Base-by-base conservation (phyloP, 2,888 invertebrate species). In the Papilio protenor region DNA sequence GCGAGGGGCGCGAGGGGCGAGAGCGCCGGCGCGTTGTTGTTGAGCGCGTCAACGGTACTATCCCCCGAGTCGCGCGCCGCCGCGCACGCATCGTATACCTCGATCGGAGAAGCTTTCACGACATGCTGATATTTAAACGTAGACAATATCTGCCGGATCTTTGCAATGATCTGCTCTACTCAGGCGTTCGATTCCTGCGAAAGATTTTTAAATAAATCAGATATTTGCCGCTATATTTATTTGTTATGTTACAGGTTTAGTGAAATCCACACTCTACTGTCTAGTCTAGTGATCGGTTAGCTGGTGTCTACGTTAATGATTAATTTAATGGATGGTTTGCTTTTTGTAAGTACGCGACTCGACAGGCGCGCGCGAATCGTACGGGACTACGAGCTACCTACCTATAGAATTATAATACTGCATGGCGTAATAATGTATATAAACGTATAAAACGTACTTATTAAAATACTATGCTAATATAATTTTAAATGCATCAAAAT, bases 141-240 rank as follows among this genome's bases (percentile, higher is more conserved):
- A 92, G 96, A 95, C 95, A 97, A 95, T 95, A 96, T 96, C 95
- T 96, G 96, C 95, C 96, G 96, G 96, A 97, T 96, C 96, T 96
- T 97, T 96, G 96, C 96, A 96, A 96, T 96, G 96, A 97, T 97
- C 96, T 96, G 96, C 96, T 97, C 96, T 96, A 97, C 97, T 97
- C 97, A 97, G 97, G 97, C 97, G 95, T 97, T 97, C 94, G 97
- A 97, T 95, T 97, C 97, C 97, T 97, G 94, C 86, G 95, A 95
- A 91, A 92, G 89, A 92, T 92, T 92, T 89, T 85, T 91, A 92
- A 94, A 90, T 90, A 85, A 90, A 89, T 92, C 90, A 91, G 85
- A 88, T 87, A 87, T 88, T 86, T 89, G 89, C 86, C 83, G 88
- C 85, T 85, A 87, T 82, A 49, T 86, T 84, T 84, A 81, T 81